Percentiles rank a stretch among this genome's conserved stretches.
Evolutionary conservation across 2,888 invertebrate genomes (phyloP).

Genomic region (Agonopterix alstromeriana): DNA sequence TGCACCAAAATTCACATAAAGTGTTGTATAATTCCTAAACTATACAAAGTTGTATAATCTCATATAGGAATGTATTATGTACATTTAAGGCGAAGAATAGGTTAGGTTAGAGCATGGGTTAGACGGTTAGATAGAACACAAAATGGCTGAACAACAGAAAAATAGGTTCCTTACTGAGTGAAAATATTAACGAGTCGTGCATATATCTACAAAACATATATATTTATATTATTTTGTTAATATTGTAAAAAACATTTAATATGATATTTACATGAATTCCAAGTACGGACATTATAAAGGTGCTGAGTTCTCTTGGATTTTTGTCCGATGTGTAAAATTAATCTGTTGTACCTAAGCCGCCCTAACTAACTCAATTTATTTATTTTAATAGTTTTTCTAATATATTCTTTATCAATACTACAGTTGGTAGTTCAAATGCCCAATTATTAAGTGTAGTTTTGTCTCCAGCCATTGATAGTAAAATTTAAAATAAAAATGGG

Average conservation of each 20-base stretch:
- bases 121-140: too few species aligned
- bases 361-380: conserved; percentile 28
- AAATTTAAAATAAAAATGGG: too few species aligned
- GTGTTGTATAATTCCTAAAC: conserved; percentile 19
- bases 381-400: too few species aligned
- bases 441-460: too few species aligned
- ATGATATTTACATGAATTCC: conserved; percentile 3
- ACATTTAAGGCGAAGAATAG: conserved; percentile 39
- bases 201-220: too few species aligned
- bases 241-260: conserved; percentile 24
- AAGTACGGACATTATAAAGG: conserved; percentile 4
- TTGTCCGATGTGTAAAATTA: conserved; percentile 6
- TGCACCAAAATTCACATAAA: conserved; percentile 40
- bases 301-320: conserved; percentile 12
- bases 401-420: too few species aligned
- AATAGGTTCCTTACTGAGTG: too few species aligned
- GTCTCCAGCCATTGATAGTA: too few species aligned
- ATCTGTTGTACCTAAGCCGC: conserved; percentile 53
- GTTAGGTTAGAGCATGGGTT: conserved; percentile 37
- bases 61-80: conserved; percentile 43
- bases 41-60: conserved; percentile 22
- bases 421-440: too few species aligned
- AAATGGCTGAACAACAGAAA: too few species aligned
- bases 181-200: too few species aligned
- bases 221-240: background rate